Evolutionary conservation across 2,113 vertebrate genomes (phyloP).

Genomic region (Elanus axillaris): DNA sequence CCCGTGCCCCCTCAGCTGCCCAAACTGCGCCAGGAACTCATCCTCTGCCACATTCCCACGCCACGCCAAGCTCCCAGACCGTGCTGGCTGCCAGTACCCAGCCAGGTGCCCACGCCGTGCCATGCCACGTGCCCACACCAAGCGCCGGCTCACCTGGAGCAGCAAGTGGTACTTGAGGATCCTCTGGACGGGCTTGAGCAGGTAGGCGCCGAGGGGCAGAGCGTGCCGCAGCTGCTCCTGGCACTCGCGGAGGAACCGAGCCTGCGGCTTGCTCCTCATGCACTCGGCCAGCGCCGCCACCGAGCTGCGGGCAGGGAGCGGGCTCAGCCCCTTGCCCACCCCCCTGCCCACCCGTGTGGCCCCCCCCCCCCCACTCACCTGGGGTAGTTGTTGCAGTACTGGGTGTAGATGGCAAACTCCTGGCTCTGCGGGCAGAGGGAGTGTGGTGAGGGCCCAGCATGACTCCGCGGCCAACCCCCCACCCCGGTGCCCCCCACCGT

Average conservation of each 20-base stretch:
- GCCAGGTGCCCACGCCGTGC: accelerated
- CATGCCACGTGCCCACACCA: neutral
- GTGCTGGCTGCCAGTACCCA: neutral
- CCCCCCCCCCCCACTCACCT: constrained; percentile 82
- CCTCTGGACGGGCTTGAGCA: constrained; percentile 95
- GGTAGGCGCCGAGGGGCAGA: constrained; percentile 90
- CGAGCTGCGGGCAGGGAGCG: constrained; percentile 72
- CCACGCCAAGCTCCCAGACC: neutral
- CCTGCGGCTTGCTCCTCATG: constrained; percentile 90
- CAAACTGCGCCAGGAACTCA: neutral
- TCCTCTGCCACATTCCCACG: accelerated
- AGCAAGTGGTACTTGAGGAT: constrained; percentile 97
- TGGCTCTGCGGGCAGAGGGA: constrained; percentile 79
- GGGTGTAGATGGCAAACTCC: constrained; percentile 96
- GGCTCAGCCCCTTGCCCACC: neutral
- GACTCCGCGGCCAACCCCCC: accelerated
- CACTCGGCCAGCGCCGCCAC: constrained; percentile 89
- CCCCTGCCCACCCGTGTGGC: neutral
- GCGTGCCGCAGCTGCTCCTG: constrained; percentile 87
- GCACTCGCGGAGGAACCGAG: constrained; percentile 90
- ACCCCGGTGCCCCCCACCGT: accelerated
- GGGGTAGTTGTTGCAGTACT: constrained; percentile 99
- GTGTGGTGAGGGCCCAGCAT: neutral
- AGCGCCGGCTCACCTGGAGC: constrained; percentile 79
- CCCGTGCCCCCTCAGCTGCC: no score